These are phyloP conservation scores for Fopius arisanus DNA, from an alignment of 1,140 invertebrate genomes.

Conservation along the genomic window DNA sequence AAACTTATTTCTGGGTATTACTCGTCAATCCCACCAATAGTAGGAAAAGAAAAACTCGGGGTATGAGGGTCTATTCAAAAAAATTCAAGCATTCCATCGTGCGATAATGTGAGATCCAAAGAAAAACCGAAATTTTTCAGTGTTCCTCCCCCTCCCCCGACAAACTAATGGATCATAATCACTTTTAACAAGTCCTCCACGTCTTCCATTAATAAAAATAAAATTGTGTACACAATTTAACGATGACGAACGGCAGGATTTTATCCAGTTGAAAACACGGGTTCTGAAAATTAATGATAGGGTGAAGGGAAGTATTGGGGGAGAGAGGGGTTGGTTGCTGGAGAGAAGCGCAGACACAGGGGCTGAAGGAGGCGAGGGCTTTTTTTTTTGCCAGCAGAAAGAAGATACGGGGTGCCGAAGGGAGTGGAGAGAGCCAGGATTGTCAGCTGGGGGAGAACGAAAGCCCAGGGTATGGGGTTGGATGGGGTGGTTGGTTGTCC, in stretches of 20 bases:
- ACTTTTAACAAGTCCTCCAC: neutral
- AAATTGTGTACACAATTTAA: neutral
- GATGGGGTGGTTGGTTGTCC: neutral
- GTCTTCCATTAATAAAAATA: neutral
- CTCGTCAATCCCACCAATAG: neutral
- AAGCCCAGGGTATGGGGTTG: neutral
- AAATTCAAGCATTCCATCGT: no score
- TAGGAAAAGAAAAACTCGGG: no score
- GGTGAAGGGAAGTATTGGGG: neutral
- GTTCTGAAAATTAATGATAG: conserved; percentile 9
- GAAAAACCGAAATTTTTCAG: no score
- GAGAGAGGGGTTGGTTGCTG: no score
- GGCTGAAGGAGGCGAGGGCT: neutral
- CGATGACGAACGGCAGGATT: neutral
- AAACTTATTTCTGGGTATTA: neutral
- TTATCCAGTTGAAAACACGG: neutral
- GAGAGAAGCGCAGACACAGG: neutral
- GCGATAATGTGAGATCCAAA: no score
- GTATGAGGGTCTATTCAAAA: no score
- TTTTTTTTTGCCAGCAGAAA: neutral
- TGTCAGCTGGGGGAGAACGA: neutral
- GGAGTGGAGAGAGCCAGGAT: neutral
- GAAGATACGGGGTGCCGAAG: neutral
- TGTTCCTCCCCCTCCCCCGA: no score
- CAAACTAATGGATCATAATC: neutral